These are phyloP conservation scores for Drosophila carrolli DNA, from an alignment of 1,140 invertebrate genomes.

Conservation along the genomic window DNA sequence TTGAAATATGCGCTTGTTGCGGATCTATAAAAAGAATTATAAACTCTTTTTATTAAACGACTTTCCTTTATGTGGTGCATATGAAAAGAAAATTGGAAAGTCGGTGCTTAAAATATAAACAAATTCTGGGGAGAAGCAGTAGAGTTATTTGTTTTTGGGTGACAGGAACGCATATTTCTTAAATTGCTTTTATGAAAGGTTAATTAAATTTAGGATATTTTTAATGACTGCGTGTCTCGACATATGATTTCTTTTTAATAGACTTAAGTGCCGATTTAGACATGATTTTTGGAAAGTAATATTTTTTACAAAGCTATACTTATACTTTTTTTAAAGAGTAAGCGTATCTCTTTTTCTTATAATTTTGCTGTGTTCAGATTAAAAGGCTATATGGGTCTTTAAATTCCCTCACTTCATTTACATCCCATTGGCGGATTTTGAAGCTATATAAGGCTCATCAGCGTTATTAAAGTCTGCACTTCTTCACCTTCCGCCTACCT, in stretches of 20 bases:
- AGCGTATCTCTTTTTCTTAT: too few species aligned
- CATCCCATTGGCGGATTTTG: conserved; percentile 42
- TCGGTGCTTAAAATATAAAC: conserved; percentile 10
- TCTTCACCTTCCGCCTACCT: conserved; percentile 44
- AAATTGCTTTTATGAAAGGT: too few species aligned
- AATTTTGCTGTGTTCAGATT: neutral
- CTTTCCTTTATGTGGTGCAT: conserved; percentile 10
- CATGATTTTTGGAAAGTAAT: too few species aligned
- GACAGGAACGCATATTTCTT: neutral
- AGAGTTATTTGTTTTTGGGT: neutral
- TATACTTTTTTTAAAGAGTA: too few species aligned
- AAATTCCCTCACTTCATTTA: conserved; percentile 24
- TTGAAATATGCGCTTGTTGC: conserved; percentile 40
- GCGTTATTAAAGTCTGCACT: conserved; percentile 42
- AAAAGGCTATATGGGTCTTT: neutral
- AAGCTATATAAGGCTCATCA: conserved; percentile 49
- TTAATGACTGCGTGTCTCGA: too few species aligned
- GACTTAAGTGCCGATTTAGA: too few species aligned
- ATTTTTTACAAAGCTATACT: too few species aligned
- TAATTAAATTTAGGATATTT: too few species aligned
- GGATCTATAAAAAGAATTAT: conserved; percentile 49
- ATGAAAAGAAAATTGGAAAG: conserved; percentile 26
- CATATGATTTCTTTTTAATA: too few species aligned
- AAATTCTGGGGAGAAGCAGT: neutral
- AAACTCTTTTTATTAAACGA: conserved; percentile 25